phyloP scores from a whole-genome alignment of 2,888 invertebrate species.

The Platycnemis pennipes region DNA sequence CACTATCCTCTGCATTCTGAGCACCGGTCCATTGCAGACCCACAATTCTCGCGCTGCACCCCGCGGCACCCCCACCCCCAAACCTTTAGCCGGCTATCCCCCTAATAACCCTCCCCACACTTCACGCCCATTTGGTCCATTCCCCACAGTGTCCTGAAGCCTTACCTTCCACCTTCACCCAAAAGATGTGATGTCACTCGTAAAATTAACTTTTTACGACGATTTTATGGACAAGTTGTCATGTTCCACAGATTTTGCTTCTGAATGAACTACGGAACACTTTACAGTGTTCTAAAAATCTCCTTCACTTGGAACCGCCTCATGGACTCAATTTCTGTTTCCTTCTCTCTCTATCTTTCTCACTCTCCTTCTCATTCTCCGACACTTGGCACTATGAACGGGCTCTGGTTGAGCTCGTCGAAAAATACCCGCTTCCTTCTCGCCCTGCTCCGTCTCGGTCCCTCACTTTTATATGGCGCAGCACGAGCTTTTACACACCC shows the following conservation, averaged over 20 bases:
- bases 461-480: neutral
- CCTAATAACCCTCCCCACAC: neutral
- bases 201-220: slow-evolving; percentile 80
- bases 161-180: slow-evolving; percentile 73
- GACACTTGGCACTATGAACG: neutral
- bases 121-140: neutral
- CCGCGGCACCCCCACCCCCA: neutral
- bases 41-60: neutral
- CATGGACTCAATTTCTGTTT: slow-evolving; percentile 42
- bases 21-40: neutral
- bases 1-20: neutral
- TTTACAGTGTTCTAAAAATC: slow-evolving; percentile 65
- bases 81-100: neutral
- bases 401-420: neutral
- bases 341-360: neutral
- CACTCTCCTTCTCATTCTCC: neutral
- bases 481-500: neutral
- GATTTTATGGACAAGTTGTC: slow-evolving; percentile 77
- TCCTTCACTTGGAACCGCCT: slow-evolving; percentile 4
- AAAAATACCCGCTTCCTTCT: neutral
- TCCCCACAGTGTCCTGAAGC: slow-evolving; percentile 72
- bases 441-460: neutral
- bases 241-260: slow-evolving; percentile 64
- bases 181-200: slow-evolving; percentile 79
- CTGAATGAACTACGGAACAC: slow-evolving; percentile 64